Evolutionary conservation across 1,140 invertebrate species (phyloP), one percentile per base, ranked within the genome.

Genomic region (Prorops nasuta): DNA sequence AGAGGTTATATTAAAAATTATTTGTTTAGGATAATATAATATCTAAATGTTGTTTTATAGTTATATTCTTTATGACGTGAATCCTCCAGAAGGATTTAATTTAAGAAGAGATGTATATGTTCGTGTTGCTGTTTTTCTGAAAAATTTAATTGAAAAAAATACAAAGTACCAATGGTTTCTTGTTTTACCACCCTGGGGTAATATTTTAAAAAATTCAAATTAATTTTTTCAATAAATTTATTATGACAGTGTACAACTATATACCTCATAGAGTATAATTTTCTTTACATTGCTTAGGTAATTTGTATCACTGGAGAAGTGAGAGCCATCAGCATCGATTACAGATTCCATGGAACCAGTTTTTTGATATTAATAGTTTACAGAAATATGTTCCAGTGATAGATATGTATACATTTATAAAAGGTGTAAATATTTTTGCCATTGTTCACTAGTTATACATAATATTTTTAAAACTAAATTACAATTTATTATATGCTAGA

Each of bases 31-130:
- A n/a, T n/a, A n/a, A n/a, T n/a, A n/a, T n/a, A 10, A 35, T 20
- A 19, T 21, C 2, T 15, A 36, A n/a, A n/a, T n/a, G n/a, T n/a
- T n/a, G n/a, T n/a, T n/a, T n/a, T n/a, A n/a, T n/a, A 86, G 84
- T 56, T 90, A 86, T 65, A 74, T 96, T 43, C 80, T 98, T 19
- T 98, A 98, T 74, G 92, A 97, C 76, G 88, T 98, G 0, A 98
- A 98, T 78, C 86, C 85, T 15, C 86, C 89, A 1, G 96, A 99
- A 83, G 96, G 96, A 0, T 98, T 99, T 68, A 99, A 99, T 81
- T 80, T 99, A 49, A 79, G 95, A 40, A 80, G 96, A 51, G 96
- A 98, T 82, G 96, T 98, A 8, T 98, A 95, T 62, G 86, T 98
- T 76, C 81, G 96, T 63, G 81, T 97, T 60, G 92, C 95, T 10